These are phyloP conservation scores for Chelidonichthys spinosus DNA, from an alignment of 2,797 vertebrate genomes.

Conservation along the genomic window DNA sequence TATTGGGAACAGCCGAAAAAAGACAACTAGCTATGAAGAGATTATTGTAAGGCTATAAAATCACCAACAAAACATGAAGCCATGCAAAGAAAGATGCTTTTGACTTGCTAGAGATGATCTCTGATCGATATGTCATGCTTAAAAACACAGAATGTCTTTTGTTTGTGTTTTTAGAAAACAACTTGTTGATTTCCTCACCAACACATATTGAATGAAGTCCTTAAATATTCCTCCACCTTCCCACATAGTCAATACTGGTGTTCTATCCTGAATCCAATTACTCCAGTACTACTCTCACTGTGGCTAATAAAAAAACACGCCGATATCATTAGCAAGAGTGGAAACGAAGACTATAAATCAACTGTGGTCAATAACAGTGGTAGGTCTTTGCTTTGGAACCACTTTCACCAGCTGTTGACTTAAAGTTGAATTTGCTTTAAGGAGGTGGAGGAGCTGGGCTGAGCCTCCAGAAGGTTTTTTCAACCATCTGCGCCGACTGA, in stretches of 20 bases:
- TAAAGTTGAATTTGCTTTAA: constrained; percentile 1
- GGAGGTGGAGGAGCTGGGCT: constrained; percentile 12
- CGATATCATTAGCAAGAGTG: constrained; percentile 7
- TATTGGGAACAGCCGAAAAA: too few relatives aligned
- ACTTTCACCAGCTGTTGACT: constrained; percentile 22
- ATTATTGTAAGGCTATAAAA: neutral
- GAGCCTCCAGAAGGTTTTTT: constrained; percentile 17
- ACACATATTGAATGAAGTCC: neutral
- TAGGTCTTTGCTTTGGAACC: neutral
- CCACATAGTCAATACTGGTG: neutral
- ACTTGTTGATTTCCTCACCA: neutral
- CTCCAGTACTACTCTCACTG: neutral
- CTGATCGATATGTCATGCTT: neutral
- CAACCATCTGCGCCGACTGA: constrained; percentile 15
- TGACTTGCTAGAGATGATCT: neutral
- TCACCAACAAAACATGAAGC: neutral
- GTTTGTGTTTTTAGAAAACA: neutral
- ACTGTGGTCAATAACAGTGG: neutral
- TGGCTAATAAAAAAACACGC: constrained; percentile 10
- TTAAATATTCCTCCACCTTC: neutral
- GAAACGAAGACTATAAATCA: constrained; percentile 15
- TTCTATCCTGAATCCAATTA: constrained; percentile 5
- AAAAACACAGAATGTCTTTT: neutral
- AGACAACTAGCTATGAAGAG: neutral
- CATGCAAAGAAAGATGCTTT: neutral